Evolutionary conservation across 2,888 invertebrate genomes (phyloP).

Genomic region (Pseudoips prasinana): DNA sequence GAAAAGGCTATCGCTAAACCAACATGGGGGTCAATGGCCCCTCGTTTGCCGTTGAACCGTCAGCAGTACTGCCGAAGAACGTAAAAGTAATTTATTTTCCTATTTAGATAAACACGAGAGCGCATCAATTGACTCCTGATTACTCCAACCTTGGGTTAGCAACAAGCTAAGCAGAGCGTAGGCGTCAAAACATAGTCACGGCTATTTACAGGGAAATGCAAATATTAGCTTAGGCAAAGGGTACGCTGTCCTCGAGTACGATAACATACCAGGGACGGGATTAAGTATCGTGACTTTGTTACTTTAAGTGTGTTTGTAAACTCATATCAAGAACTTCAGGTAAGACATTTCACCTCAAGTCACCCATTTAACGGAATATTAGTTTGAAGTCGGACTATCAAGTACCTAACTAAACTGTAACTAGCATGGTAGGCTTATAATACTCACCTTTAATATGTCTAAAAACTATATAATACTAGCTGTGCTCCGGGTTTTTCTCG

Average conservation of each 20-base stretch:
- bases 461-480: too few species aligned
- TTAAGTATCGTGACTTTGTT: slow-evolving; percentile 43
- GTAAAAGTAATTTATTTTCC: too few species aligned
- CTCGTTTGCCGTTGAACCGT: too few species aligned
- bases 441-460: too few species aligned
- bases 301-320: slow-evolving; percentile 30
- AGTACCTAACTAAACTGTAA: not conserved
- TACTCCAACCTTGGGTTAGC: slow-evolving; percentile 18
- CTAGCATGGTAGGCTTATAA: too few species aligned
- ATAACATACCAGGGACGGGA: slow-evolving; percentile 43
- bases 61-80: too few species aligned
- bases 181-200: slow-evolving; percentile 41
- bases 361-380: not conserved
- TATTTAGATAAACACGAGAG: not conserved
- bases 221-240: slow-evolving; percentile 58
- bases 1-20: too few species aligned
- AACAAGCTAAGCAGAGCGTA: slow-evolving; percentile 18
- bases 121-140: slow-evolving; percentile 27
- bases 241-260: slow-evolving; percentile 44
- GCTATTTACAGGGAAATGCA: slow-evolving; percentile 52
- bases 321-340: slow-evolving; percentile 22
- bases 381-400: not conserved
- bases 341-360: slow-evolving; percentile 3
- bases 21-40: too few species aligned
- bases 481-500: too few species aligned